phyloP scores from a whole-genome alignment of 2,888 invertebrate species.

The Meteorus colon region DNA sequence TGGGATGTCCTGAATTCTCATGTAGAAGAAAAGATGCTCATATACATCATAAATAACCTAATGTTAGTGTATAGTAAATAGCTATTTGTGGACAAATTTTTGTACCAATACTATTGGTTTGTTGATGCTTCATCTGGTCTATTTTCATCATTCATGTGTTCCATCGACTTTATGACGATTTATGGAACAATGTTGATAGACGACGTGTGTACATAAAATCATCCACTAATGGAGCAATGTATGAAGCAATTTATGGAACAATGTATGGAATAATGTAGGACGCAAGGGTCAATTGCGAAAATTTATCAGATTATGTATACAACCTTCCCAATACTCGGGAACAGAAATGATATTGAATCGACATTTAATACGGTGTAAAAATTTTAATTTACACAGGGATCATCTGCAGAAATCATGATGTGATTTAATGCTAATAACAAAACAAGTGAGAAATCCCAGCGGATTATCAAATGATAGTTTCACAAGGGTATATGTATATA shows the following conservation, averaged over 20 bases:
- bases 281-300: too few species aligned
- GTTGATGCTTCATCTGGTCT: background rate
- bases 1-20: background rate
- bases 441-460: constrained; percentile 39
- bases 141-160: too few species aligned
- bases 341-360: too few species aligned
- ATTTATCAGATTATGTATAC: too few species aligned
- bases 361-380: background rate
- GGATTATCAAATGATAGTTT: constrained; percentile 44
- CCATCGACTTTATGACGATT: too few species aligned
- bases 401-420: background rate
- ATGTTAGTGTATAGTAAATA: background rate
- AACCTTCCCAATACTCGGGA: too few species aligned
- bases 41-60: background rate
- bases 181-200: too few species aligned
- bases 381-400: background rate
- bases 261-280: too few species aligned
- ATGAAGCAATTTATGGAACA: too few species aligned
- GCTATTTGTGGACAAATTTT: background rate
- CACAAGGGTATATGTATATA: constrained; percentile 32
- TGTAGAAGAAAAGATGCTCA: too few species aligned
- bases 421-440: background rate
- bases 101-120: background rate
- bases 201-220: too few species aligned
- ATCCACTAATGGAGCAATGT: too few species aligned